Evolutionary conservation across 1,140 invertebrate genomes (phyloP).

Genomic region (Plodia interpunctella): DNA sequence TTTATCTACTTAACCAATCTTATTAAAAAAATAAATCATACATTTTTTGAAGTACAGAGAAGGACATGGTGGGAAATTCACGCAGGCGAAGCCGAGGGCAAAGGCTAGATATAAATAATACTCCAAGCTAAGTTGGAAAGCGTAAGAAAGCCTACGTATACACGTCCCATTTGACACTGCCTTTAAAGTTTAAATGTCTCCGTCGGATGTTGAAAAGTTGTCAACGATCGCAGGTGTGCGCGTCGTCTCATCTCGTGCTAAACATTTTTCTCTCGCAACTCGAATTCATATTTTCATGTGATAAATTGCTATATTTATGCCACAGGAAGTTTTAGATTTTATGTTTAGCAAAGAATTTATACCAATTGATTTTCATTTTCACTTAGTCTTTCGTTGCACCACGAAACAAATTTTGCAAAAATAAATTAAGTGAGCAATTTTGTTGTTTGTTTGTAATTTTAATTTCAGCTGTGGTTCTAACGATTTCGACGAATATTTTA

Average conservation of each 20-base stretch:
- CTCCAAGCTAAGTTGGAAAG: not conserved
- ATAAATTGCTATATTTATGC: constrained; percentile 44
- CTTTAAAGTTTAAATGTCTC: constrained; percentile 11
- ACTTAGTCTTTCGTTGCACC: too few relatives aligned
- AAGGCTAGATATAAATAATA: not conserved
- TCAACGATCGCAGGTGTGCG: constrained; percentile 39
- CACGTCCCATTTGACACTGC: not conserved
- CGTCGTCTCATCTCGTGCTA: constrained; percentile 40
- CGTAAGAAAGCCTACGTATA: not conserved
- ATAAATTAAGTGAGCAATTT: too few relatives aligned
- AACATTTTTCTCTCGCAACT: constrained; percentile 53
- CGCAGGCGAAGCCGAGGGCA: too few relatives aligned
- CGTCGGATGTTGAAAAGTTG: constrained; percentile 35
- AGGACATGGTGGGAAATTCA: too few relatives aligned
- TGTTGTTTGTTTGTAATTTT: too few relatives aligned
- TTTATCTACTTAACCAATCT: too few relatives aligned
- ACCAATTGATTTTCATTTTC: too few relatives aligned
- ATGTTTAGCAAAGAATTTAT: not conserved
- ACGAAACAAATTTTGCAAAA: too few relatives aligned
- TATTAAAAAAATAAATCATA: too few relatives aligned
- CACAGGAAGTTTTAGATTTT: constrained; percentile 23
- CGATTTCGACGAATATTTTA: too few relatives aligned
- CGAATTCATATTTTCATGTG: constrained; percentile 47
- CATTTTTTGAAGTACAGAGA: too few relatives aligned
- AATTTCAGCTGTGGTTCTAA: too few relatives aligned